Base-by-base conservation (phyloP, 1,140 invertebrate species). In the Rhysida immarginata region DNA sequence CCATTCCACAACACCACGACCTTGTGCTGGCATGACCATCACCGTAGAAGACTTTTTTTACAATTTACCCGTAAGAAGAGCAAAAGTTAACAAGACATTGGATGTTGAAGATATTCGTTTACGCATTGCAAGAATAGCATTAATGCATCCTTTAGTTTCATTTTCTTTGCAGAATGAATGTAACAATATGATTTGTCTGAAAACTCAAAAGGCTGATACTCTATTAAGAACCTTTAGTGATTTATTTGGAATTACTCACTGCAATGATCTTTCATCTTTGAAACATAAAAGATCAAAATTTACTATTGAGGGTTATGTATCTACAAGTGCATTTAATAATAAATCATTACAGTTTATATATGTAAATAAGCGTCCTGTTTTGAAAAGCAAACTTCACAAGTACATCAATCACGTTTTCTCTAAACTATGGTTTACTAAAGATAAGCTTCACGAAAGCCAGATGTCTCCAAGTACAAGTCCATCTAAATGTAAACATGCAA, bases 21-120 rank as follows among this genome's bases (percentile, higher is more conserved):
- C 79, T 20, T 77, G 76, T 52, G 65, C 66, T 56, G 82, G 82
- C 23, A 82, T 80, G 2, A 82, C 81, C 2, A 72, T 83, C 18
- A 78, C 77, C 56, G 70, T 81, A 25, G 71, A 74, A 60, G 74
- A 78, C 26, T 75, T 83, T 58, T 73, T 83, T 55, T 73, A 76
- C 60, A 81, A 78, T 63, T 63, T 76, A 16, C 78, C 79, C 23
- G 80, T 83, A 24, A 70, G 81, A 59, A 74, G 71, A 62, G 76
- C 77, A 64, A 60, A 63, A 13, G 66, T 78, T 14, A 75, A 78
- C 59, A 59, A 65, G 45, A 63, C 68, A 5, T 65, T 76, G 35
- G 79, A 81, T 64, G 53, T 82, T 2, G 75, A 80, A 62, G 70
- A 71, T 53, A 74, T 81, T 26, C 74, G 74, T 63, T 65, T 62